These are phyloP conservation scores for Pedicia rivosa DNA, from an alignment of 2,888 invertebrate genomes.

Conservation along the genomic window DNA sequence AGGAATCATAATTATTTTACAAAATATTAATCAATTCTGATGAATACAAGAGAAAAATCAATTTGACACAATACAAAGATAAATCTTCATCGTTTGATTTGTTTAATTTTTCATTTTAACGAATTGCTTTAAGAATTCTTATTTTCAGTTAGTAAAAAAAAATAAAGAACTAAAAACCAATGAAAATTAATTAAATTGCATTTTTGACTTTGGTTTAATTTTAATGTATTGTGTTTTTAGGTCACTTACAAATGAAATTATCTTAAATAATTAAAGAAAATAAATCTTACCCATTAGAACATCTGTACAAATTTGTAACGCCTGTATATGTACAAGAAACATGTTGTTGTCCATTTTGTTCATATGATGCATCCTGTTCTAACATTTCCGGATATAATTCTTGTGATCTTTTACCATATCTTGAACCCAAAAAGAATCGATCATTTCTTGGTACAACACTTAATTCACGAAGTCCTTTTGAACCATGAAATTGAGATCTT, in stretches of 20 bases:
- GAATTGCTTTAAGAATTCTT: too few relatives aligned
- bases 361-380: constrained; percentile 14
- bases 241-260: constrained; percentile 3
- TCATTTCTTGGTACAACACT: constrained; percentile 29
- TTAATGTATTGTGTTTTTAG: not conserved
- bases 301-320: constrained; percentile 34
- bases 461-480: constrained; percentile 21
- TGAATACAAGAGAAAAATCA: too few relatives aligned
- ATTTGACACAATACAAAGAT: too few relatives aligned
- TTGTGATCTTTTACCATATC: constrained; percentile 27
- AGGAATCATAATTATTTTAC: too few relatives aligned
- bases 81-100: too few relatives aligned
- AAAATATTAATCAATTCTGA: too few relatives aligned
- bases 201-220: not conserved
- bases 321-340: constrained; percentile 35
- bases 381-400: constrained; percentile 17
- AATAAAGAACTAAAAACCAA: not conserved
- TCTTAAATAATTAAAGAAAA: too few relatives aligned
- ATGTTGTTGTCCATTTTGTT: constrained; percentile 2
- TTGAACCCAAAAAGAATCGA: constrained; percentile 29
- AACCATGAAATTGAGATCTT: constrained; percentile 19
- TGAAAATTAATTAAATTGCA: not conserved
- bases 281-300: constrained; percentile 32
- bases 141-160: not conserved
- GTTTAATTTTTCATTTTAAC: too few relatives aligned